Conservation (phyloP, 2,113 vertebrate species). For the Daphoenositta chrysoptera region DNA sequence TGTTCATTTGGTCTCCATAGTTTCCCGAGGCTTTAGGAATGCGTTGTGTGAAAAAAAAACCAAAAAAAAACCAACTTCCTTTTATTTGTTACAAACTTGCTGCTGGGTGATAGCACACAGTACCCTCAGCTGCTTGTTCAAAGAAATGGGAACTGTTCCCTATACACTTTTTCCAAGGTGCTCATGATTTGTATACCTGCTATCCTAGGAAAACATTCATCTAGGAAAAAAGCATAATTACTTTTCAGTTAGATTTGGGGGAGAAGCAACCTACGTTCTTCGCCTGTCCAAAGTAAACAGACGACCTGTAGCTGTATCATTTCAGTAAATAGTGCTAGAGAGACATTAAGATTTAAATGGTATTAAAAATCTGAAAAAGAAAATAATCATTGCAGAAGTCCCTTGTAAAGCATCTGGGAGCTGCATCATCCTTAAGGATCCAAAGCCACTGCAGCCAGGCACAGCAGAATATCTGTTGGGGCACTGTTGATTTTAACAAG, state of each 20-base stretch:
- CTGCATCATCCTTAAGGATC: not conserved
- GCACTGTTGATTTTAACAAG: constrained; percentile 52
- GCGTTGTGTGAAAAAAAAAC: not conserved
- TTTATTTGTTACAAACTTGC: not conserved
- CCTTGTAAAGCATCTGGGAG: not conserved
- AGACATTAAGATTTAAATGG: not conserved
- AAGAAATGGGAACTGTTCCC: not conserved
- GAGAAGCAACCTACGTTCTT: not conserved
- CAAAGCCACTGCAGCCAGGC: not conserved
- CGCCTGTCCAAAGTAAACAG: not conserved
- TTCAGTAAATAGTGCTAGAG: not conserved
- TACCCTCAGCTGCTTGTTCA: not conserved
- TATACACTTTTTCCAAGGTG: not conserved
- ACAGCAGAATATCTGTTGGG: not conserved
- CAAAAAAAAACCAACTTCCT: too few species aligned
- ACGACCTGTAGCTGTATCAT: not conserved
- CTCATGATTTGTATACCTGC: not conserved
- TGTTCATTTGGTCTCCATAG: not conserved
- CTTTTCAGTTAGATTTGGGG: not conserved
- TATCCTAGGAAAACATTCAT: not conserved
- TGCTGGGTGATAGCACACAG: not conserved
- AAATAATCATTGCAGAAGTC: not conserved
- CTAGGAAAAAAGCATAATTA: not conserved
- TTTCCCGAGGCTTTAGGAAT: not conserved
- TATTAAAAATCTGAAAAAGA: not conserved